A percentile compares a stretch with the other conserved stretches of the same genome.
phyloP scores from a whole-genome alignment of 1,140 invertebrate species.

The Diploscapter pachys region DNA sequence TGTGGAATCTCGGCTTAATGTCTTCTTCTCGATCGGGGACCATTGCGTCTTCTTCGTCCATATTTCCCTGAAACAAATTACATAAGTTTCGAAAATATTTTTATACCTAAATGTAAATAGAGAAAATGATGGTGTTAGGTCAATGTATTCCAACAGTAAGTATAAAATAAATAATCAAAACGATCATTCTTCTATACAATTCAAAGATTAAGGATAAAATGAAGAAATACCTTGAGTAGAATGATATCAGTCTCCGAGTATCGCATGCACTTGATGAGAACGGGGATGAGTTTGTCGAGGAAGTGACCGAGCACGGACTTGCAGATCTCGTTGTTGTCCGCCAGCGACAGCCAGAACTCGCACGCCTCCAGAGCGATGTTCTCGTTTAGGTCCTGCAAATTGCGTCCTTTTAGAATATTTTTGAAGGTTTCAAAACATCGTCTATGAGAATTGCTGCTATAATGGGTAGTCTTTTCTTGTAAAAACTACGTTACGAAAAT shows the following conservation, averaged over 20 bases:
- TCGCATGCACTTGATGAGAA: constrained; percentile 91
- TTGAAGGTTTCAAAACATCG: background rate
- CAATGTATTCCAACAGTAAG: background rate
- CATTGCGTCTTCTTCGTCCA: constrained; percentile 86
- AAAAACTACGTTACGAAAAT: background rate
- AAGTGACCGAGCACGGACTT: constrained; percentile 82
- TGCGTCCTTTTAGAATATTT: constrained; percentile 1
- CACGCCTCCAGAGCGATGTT: constrained; percentile 93
- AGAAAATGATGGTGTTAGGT: too few species aligned
- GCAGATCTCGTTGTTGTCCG: constrained; percentile 85
- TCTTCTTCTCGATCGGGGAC: constrained; percentile 95
- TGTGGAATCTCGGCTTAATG: constrained; percentile 92
- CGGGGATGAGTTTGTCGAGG: constrained; percentile 78
- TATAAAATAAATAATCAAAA: background rate
- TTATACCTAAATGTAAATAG: constrained; percentile 12
- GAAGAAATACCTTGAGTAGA: constrained; percentile 72
- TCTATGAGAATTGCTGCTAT: too few species aligned
- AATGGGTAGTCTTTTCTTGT: background rate
- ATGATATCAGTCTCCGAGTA: constrained; percentile 97
- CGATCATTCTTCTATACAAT: background rate
- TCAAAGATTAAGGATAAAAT: background rate
- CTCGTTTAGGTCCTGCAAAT: constrained; percentile 74
- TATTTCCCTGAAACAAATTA: constrained; percentile 59
- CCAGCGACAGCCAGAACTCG: constrained; percentile 96
- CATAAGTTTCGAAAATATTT: constrained; percentile 2